Evolutionary conservation across 2,113 vertebrate species (phyloP).

Genomic region (Manacus vitellinus): DNA sequence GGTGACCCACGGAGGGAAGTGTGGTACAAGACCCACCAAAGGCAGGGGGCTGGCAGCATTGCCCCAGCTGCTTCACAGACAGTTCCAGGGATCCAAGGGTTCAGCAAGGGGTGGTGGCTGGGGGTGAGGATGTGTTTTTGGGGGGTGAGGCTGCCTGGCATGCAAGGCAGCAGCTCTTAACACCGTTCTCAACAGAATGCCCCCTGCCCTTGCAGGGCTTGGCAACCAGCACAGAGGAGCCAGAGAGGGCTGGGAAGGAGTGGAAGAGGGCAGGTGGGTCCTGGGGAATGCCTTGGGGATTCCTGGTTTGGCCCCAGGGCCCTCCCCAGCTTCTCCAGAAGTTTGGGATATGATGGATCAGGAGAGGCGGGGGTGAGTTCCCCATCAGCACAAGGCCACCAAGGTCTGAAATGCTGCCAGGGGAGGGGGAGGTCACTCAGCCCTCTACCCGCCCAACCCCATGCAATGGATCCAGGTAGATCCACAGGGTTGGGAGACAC

Average conservation of each 20-base stretch:
- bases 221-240: background rate
- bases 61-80: fast-evolving
- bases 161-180: background rate
- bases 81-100: fast-evolving
- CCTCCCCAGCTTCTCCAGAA: background rate
- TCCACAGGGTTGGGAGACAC: fast-evolving
- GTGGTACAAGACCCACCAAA: background rate
- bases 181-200: background rate
- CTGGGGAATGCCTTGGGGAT: background rate
- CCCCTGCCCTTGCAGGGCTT: background rate
- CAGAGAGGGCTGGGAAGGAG: too few species aligned
- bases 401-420: background rate
- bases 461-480: fast-evolving
- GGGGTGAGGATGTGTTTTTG: background rate
- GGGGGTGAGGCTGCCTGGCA: background rate
- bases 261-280: too few species aligned
- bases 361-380: fast-evolving
- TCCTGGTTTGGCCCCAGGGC: background rate
- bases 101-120: background rate
- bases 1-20: background rate
- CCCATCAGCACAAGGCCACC: background rate
- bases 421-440: background rate
- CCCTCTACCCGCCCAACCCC: fast-evolving
- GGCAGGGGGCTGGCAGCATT: fast-evolving
- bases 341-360: background rate